These are phyloP conservation scores for Cathartes aura DNA, from an alignment of 2,113 vertebrate species.

Conservation along the genomic window DNA sequence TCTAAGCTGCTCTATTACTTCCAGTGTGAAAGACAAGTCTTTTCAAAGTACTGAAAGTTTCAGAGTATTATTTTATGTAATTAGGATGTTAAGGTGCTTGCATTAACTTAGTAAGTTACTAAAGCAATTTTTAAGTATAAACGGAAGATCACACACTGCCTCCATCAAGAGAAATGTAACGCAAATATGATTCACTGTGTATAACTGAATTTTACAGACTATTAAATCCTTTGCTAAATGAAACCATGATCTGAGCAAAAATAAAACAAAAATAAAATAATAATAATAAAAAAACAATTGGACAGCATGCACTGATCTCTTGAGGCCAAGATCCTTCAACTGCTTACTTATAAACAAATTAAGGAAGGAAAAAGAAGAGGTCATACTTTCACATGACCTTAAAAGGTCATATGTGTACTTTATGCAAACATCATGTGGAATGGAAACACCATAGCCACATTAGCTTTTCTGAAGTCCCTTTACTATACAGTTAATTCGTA, in stretches of 20 bases:
- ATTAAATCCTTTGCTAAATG: background rate
- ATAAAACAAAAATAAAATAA: background rate
- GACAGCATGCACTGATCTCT: background rate
- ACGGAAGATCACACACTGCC: rapidly evolving
- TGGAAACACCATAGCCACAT: background rate
- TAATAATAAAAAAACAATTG: background rate
- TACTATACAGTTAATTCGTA: rapidly evolving
- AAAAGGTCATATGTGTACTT: background rate
- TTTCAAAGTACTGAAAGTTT: background rate
- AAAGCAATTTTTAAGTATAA: background rate
- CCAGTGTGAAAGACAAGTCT: background rate
- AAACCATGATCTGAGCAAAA: background rate
- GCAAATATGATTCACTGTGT: background rate
- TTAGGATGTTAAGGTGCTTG: background rate
- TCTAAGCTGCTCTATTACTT: background rate
- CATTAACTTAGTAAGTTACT: background rate
- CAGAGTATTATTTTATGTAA: background rate
- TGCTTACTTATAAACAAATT: constrained; percentile 17
- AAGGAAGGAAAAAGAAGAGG: constrained; percentile 19
- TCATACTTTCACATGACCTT: constrained; percentile 26
- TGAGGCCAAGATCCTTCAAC: background rate
- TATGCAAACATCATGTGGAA: background rate
- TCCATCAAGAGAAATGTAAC: background rate
- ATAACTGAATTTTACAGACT: background rate
- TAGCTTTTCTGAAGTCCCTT: background rate